Conservation (phyloP, 1,140 invertebrate species). For the Tetramorium parvispinum region DNA sequence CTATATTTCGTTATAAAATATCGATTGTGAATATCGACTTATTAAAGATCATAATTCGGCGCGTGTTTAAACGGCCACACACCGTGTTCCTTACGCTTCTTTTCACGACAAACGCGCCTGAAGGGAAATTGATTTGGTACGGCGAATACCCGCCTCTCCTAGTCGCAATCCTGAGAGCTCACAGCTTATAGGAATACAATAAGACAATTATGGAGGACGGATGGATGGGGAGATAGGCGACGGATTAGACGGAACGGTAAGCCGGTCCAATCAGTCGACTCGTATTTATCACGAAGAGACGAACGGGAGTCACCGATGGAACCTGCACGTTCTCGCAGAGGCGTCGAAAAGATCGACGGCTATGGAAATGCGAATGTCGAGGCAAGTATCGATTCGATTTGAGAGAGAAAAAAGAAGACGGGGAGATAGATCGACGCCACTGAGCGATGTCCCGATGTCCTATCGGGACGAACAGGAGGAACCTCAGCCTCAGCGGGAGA, state of each 20-base stretch:
- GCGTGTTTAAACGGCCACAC: background rate
- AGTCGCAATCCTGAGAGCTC: conserved; percentile 19
- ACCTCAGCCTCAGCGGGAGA: conserved; percentile 73
- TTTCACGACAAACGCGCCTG: background rate
- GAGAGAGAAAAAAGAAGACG: background rate
- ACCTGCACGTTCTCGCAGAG: background rate
- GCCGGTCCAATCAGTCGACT: conserved; percentile 70
- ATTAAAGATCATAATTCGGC: background rate
- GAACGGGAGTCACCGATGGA: conserved; percentile 38
- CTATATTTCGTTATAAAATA: background rate
- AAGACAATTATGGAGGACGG: conserved; percentile 77
- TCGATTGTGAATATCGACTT: background rate
- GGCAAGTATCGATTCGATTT: conserved; percentile 32
- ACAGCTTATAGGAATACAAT: conserved; percentile 75
- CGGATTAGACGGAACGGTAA: conserved; percentile 77
- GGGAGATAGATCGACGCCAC: conserved; percentile 34
- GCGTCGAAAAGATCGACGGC: conserved; percentile 45
- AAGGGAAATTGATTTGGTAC: conserved; percentile 63
- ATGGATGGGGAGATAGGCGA: conserved; percentile 76
- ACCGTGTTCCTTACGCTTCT: background rate
- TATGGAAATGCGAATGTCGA: conserved; percentile 21
- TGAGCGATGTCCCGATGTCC: conserved; percentile 40
- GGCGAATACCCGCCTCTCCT: conserved; percentile 35
- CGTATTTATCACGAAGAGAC: conserved; percentile 75
- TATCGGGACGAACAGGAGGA: conserved; percentile 50